A percentile compares a stretch with the other conserved stretches of the same genome.
Conservation (phyloP, 2,888 invertebrate genomes). For the Drosophila longiperda region DNA sequence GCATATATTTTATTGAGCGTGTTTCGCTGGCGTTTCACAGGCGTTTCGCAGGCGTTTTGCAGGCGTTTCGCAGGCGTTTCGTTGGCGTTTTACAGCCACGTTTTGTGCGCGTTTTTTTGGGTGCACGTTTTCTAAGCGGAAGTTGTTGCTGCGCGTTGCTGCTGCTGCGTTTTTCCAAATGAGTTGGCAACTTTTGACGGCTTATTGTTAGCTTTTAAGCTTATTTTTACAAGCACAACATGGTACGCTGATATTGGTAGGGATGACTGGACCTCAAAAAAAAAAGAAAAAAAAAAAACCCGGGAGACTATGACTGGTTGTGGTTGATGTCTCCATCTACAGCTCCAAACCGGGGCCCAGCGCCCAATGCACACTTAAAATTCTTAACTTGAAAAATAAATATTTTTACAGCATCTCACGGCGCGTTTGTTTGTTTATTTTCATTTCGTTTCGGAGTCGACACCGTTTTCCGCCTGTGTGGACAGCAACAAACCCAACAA, state of each 20-base stretch:
- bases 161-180: slow-evolving; percentile 73
- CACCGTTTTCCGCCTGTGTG: slow-evolving; percentile 73
- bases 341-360: slow-evolving; percentile 36
- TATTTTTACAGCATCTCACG: slow-evolving; percentile 83
- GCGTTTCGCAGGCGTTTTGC: background rate
- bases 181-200: slow-evolving; percentile 76
- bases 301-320: background rate
- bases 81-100: slow-evolving; percentile 13
- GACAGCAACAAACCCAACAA: slow-evolving; percentile 28
- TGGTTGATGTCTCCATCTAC: slow-evolving; percentile 73
- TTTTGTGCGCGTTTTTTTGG: slow-evolving; percentile 43
- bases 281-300: background rate
- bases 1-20: background rate
- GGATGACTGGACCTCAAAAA: slow-evolving; percentile 63
- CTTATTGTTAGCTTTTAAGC: slow-evolving; percentile 80
- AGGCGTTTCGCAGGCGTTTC: slow-evolving; percentile 28
- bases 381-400: slow-evolving; percentile 83
- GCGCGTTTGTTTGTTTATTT: slow-evolving; percentile 80
- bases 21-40: slow-evolving; percentile 23
- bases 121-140: slow-evolving; percentile 72
- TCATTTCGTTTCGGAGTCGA: slow-evolving; percentile 75
- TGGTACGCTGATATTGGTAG: slow-evolving; percentile 51
- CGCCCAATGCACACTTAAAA: slow-evolving; percentile 81
- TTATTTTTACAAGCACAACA: slow-evolving; percentile 80
- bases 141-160: slow-evolving; percentile 59